Evolutionary conservation across 2,797 vertebrate species (phyloP), one percentile per base, ranked within the genome.

Genomic region (Argyrosomus regius): DNA sequence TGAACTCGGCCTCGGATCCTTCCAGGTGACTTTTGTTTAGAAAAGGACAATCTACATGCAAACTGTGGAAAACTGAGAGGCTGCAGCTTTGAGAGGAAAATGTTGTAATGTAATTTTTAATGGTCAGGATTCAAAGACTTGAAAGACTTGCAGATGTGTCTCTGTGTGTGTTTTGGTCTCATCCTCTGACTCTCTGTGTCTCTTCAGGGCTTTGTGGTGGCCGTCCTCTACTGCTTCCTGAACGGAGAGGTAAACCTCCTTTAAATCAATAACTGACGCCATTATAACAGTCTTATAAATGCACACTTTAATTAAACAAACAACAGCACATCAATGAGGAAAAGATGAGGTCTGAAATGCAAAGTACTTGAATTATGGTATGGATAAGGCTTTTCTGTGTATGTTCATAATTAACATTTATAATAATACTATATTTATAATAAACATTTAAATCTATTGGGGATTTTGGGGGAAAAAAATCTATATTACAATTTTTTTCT

Each of bases 141-240:
- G 22, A 24, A 45, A 16, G 8, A 59, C 31, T 18, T 48, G 50
- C 3, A 9, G 6, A 61, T n/a, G 0, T 46, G 14, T 22, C 24
- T 0, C 0, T 46, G n/a, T 20, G 20, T 0, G 17, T 56, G 35
- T 53, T 62, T 54, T 3, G 0, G 48, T 73, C 89, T 96, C 72
- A 92, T 95, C 57, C 88, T 94, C 72, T 93, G 14, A 48, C 54
- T 13, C 4, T 75, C 28, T 75, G 24, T 72, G 74, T 80, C 72
- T 81, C 61, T 64, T 3, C 84, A 99, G 98, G 98, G 98, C 17
- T 99, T 99, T 46, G 98, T 99, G 83, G 98, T 99, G 71, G 98
- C 98, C 4, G 96, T 99, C 74, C 97, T 99, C 75, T 99, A 99
- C 94, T 99, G 98, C 90, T 99, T 99, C 93, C 93, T 99, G 92